phyloP scores from a whole-genome alignment of 2,797 vertebrate species.

The Knipowitschia caucasica region DNA sequence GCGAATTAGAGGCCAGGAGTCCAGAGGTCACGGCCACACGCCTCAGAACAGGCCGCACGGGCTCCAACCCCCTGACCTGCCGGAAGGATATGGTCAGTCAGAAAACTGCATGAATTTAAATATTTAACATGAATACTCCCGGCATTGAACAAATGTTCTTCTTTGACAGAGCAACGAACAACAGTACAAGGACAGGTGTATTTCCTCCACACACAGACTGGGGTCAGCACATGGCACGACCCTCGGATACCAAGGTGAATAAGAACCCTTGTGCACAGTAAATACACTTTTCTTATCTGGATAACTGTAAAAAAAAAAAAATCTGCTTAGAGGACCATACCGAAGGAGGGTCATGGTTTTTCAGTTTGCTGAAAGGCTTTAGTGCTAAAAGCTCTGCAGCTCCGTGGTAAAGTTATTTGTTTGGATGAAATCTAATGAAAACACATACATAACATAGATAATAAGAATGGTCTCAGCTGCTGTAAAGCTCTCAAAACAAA shows the following conservation, averaged over 20 bases:
- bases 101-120: neutral
- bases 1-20: slow-evolving; percentile 86
- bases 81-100: slow-evolving; percentile 77
- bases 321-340: neutral
- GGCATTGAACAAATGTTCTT: slow-evolving; percentile 1
- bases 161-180: slow-evolving; percentile 87
- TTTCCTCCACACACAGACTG: slow-evolving; percentile 96
- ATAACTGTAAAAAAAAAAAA: too few relatives aligned
- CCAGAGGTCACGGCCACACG: slow-evolving; percentile 84
- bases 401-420: too few relatives aligned
- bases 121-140: neutral
- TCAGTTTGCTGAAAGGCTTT: too few relatives aligned
- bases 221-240: slow-evolving; percentile 97
- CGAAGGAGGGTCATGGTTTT: neutral
- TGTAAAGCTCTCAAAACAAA: too few relatives aligned
- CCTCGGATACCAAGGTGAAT: slow-evolving; percentile 91
- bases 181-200: slow-evolving; percentile 97
- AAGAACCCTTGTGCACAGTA: neutral
- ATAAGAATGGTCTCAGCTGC: too few relatives aligned
- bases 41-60: slow-evolving; percentile 92
- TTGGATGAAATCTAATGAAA: too few relatives aligned
- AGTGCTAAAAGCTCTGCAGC: too few relatives aligned
- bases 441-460: too few relatives aligned
- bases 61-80: slow-evolving; percentile 93
- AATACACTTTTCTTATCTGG: neutral